These are phyloP conservation scores for Petrosia ficiformis DNA, from an alignment of 37 sponge, comb jelly and placozoan genomes.

Conservation along the genomic window DNA sequence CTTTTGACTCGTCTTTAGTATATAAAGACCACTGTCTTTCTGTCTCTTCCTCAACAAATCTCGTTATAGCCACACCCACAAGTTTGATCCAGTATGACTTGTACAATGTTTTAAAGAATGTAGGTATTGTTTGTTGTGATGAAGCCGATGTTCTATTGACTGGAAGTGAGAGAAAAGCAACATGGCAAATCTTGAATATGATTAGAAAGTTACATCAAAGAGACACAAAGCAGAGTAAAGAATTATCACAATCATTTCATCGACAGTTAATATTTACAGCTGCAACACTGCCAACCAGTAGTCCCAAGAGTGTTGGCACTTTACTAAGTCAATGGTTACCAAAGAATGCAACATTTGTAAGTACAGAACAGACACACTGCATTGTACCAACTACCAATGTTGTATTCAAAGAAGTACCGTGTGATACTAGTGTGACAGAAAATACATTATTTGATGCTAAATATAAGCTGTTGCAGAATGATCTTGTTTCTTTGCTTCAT, in stretches of 20 bases:
- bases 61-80: constrained; percentile 48
- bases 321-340: constrained; percentile 47
- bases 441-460: background rate
- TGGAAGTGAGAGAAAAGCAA: constrained; percentile 43
- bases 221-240: background rate
- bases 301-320: constrained; percentile 32
- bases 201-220: constrained; percentile 1
- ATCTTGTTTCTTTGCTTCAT: constrained; percentile 8
- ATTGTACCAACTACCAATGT: constrained; percentile 15
- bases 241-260: too few relatives aligned
- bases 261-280: constrained; percentile 66
- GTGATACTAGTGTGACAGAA: background rate
- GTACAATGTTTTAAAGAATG: constrained; percentile 29
- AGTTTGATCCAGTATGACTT: constrained; percentile 39
- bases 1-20: too few relatives aligned
- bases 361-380: constrained; percentile 52
- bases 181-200: constrained; percentile 49
- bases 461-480: constrained; percentile 11
- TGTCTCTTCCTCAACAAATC: constrained; percentile 38
- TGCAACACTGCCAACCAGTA: constrained; percentile 70
- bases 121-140: constrained; percentile 53
- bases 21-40: too few relatives aligned
- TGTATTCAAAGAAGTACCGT: constrained; percentile 19
- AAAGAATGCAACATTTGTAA: constrained; percentile 30
- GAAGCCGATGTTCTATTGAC: constrained; percentile 77